Evolutionary conservation across 2,113 vertebrate genomes (phyloP).

Genomic region (Laticauda colubrina): DNA sequence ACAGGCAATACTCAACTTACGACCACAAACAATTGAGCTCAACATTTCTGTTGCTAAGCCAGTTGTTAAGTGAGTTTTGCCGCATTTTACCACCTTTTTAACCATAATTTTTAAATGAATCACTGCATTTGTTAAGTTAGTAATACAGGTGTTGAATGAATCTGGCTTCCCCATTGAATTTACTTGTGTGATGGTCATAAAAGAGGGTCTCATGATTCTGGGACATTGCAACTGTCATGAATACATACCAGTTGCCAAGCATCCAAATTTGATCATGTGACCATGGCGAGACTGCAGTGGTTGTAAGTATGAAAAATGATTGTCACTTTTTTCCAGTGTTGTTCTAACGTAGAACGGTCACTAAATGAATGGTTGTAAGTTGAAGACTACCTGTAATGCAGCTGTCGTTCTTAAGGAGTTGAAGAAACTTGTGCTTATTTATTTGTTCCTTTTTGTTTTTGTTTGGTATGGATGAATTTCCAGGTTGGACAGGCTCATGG

Average conservation of each 20-base stretch:
- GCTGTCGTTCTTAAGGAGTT: neutral
- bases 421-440: neutral
- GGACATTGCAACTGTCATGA: neutral
- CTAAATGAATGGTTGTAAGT: neutral
- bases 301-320: neutral
- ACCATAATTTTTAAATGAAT: neutral
- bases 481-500: slow-evolving; percentile 93
- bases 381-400: neutral
- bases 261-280: neutral
- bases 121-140: neutral
- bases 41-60: no score
- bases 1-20: no score
- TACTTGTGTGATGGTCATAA: neutral
- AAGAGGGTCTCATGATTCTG: neutral
- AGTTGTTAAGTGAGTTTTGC: no score
- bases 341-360: neutral
- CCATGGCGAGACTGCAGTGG: neutral
- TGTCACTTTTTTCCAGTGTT: neutral
- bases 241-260: neutral
- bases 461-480: neutral
- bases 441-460: neutral
- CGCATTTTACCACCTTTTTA: no score
- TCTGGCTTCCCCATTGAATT: neutral
- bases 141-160: neutral
- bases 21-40: no score